Conservation (phyloP, 1,140 invertebrate species). For the Drosophila lini region DNA sequence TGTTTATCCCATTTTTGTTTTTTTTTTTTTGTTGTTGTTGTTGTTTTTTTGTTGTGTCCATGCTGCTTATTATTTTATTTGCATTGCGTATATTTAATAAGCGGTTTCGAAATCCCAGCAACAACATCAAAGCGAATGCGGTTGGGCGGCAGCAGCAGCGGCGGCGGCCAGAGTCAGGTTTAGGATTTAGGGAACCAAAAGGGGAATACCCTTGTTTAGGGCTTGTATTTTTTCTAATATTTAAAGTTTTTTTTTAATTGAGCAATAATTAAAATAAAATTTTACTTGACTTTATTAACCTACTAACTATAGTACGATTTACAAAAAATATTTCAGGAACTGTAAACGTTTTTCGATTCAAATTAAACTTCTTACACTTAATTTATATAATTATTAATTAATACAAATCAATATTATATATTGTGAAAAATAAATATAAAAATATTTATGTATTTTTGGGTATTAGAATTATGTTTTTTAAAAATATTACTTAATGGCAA, state of each 20-base stretch:
- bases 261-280: too few relatives aligned
- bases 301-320: not conserved
- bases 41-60: not conserved
- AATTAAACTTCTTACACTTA: too few relatives aligned
- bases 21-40: not conserved
- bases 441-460: not conserved
- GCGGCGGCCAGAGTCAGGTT: not conserved
- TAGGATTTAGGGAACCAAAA: not conserved
- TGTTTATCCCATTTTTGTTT: constrained; percentile 42
- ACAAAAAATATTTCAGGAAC: not conserved
- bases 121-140: constrained; percentile 53
- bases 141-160: constrained; percentile 15
- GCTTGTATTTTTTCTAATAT: not conserved
- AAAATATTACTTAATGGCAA: not conserved
- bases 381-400: not conserved
- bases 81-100: constrained; percentile 64
- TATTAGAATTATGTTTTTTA: not conserved
- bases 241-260: not conserved
- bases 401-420: not conserved
- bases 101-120: constrained; percentile 58
- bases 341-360: not conserved
- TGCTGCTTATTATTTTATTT: constrained; percentile 44
- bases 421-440: not conserved
- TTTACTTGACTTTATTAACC: too few relatives aligned
- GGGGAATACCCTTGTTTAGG: constrained; percentile 4